Evolutionary conservation across 35 echinoderm and acorn worm species (phyloP).

Genomic region (Strongylocentrotus purpuratus): DNA sequence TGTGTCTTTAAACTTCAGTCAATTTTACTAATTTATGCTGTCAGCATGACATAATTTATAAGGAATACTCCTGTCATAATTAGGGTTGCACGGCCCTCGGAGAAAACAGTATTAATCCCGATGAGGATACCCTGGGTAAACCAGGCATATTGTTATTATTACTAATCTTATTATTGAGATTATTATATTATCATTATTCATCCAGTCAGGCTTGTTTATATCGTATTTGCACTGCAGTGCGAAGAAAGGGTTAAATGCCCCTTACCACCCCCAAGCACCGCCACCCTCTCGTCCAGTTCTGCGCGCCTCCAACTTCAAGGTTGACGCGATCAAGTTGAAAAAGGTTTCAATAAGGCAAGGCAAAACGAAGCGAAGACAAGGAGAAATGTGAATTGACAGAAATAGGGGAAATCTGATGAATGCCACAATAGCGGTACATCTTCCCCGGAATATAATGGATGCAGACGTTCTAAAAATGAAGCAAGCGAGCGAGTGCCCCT

Average conservation of each 20-base stretch:
- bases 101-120: too few relatives aligned
- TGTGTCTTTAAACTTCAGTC: too few relatives aligned
- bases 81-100: too few relatives aligned
- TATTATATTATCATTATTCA: too few relatives aligned
- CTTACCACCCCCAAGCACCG: not conserved
- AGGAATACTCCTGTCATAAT: too few relatives aligned
- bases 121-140: too few relatives aligned
- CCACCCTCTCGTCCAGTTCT: not conserved
- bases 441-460: not conserved
- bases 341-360: not conserved
- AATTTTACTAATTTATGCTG: too few relatives aligned
- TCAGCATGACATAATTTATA: too few relatives aligned
- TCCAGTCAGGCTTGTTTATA: too few relatives aligned
- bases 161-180: too few relatives aligned
- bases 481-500: not conserved
- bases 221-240: too few relatives aligned
- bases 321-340: constrained; percentile 1
- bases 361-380: not conserved
- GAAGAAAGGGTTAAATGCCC: not conserved
- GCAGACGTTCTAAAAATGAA: not conserved
- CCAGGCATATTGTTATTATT: too few relatives aligned
- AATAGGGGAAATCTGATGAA: constrained; percentile 11
- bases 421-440: constrained; percentile 1
- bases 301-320: not conserved
- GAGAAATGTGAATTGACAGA: constrained; percentile 4